Conservation (phyloP, 2,797 vertebrate species). For the Neosalanx taihuensis region DNA sequence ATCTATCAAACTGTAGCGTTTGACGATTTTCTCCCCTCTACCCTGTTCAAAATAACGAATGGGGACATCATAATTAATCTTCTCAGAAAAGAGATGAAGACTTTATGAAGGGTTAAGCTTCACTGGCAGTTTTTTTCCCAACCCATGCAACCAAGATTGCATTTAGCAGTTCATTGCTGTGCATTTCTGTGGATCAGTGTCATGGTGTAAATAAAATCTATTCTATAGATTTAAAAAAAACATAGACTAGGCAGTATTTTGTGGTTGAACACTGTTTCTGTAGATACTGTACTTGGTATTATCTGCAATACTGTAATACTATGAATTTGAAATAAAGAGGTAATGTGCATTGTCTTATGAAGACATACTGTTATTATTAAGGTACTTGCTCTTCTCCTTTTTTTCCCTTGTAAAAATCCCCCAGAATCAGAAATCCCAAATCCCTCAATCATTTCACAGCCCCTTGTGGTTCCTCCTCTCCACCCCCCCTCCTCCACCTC, state of each 20-base stretch:
- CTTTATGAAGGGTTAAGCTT: slow-evolving; percentile 48
- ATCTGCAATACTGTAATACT: too few species aligned
- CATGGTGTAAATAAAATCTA: too few species aligned
- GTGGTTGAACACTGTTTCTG: too few species aligned
- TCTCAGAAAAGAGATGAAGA: slow-evolving; percentile 58
- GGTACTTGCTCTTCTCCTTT: background rate
- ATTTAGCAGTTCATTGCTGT: background rate
- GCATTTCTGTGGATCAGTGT: too few species aligned
- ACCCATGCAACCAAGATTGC: slow-evolving; percentile 3
- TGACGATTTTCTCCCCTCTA: slow-evolving; percentile 65
- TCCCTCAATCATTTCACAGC: background rate
- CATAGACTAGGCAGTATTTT: too few species aligned
- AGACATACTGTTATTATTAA: background rate
- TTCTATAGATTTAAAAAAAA: too few species aligned
- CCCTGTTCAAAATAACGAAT: slow-evolving; percentile 64
- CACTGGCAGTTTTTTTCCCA: slow-evolving; percentile 32
- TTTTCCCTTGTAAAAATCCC: too few species aligned
- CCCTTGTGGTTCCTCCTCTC: background rate
- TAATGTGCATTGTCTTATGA: background rate
- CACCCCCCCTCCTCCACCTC: background rate
- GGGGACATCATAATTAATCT: slow-evolving; percentile 68
- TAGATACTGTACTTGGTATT: too few species aligned
- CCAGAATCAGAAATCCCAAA: background rate
- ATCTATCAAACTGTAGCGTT: slow-evolving; percentile 70
- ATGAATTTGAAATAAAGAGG: background rate